Evolutionary conservation across 2,888 invertebrate species (phyloP).

Genomic region (Liodrosophila aerea): DNA sequence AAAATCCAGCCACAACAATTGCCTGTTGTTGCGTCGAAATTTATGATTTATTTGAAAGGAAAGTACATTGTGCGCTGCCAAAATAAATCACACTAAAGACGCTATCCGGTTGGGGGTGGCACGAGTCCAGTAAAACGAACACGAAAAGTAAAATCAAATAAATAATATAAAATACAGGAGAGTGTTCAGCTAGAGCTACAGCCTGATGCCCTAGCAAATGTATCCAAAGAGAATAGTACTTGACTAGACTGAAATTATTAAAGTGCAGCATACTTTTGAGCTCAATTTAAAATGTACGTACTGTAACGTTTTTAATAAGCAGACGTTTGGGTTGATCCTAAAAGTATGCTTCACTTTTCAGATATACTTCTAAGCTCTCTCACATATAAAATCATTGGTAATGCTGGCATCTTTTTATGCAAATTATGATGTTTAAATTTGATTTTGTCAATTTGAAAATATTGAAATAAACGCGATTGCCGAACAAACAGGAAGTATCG

Average conservation of each 20-base stretch:
- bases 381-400: too few species aligned
- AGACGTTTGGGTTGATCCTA: too few species aligned
- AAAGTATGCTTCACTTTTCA: too few species aligned
- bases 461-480: conserved; percentile 9
- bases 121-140: conserved; percentile 5
- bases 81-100: conserved; percentile 76
- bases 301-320: too few species aligned
- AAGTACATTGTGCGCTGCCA: conserved; percentile 73
- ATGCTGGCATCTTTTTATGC: too few species aligned
- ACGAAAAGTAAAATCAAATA: conserved; percentile 62
- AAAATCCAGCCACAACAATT: conserved; percentile 33
- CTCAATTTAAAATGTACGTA: too few species aligned
- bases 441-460: conserved; percentile 1
- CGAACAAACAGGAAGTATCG: not conserved
- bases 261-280: too few species aligned
- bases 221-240: not conserved
- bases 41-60: conserved; percentile 77
- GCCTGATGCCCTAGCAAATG: conserved; percentile 9
- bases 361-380: too few species aligned
- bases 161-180: conserved; percentile 29
- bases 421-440: conserved; percentile 8
- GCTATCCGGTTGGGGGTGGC: conserved; percentile 22
- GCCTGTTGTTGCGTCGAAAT: conserved; percentile 66
- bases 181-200: not conserved
- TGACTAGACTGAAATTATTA: too few species aligned